These are phyloP conservation scores for Dreissena rostriformis DNA, from an alignment of 1,140 invertebrate species.

Conservation along the genomic window DNA sequence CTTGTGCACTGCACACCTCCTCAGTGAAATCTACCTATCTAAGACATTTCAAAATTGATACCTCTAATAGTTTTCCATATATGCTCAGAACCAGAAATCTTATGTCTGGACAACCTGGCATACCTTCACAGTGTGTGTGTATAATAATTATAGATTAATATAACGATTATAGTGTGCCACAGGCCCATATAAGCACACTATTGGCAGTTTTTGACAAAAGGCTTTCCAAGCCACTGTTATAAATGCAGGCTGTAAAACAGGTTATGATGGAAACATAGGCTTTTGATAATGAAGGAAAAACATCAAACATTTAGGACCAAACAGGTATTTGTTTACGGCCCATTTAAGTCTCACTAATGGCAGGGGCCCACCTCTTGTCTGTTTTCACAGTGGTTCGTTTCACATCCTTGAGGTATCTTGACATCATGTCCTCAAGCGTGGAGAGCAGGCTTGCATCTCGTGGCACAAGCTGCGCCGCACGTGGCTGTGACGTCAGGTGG, in stretches of 20 bases:
- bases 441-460: slow-evolving; percentile 85
- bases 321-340: no score
- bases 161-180: not conserved
- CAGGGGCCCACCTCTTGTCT: slow-evolving; percentile 78
- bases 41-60: no score
- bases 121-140: no score
- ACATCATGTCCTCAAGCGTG: slow-evolving; percentile 88
- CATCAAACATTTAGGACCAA: not conserved
- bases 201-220: not conserved
- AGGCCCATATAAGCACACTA: not conserved
- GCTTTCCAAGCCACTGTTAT: no score
- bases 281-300: not conserved
- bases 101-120: no score
- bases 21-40: no score
- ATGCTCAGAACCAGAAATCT: no score
- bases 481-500: slow-evolving; percentile 87
- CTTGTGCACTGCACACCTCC: no score
- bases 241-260: not conserved
- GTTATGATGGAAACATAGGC: not conserved
- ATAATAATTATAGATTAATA: not conserved
- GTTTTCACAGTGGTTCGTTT: slow-evolving; percentile 76
- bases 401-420: slow-evolving; percentile 81
- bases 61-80: no score
- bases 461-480: slow-evolving; percentile 87
- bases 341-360: no score